Conservation (phyloP, 2,113 vertebrate genomes). For the Desmodus rotundus region DNA sequence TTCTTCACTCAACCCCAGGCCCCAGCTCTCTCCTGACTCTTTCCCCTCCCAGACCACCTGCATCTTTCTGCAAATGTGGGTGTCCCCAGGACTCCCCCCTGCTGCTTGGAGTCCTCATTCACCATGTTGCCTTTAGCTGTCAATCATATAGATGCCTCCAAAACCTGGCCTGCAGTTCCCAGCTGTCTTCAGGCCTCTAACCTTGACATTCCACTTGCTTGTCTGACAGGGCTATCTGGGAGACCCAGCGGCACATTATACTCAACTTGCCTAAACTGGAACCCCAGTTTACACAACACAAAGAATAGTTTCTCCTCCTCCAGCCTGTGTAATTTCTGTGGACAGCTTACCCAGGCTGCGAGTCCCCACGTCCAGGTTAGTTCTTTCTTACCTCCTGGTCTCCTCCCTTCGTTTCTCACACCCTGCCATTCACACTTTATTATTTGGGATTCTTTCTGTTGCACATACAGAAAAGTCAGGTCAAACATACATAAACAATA, state of each 20-base stretch:
- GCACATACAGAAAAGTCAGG: background rate
- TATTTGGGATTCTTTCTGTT: background rate
- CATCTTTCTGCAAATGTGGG: background rate
- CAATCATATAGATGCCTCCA: fast-evolving
- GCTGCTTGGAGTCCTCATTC: background rate
- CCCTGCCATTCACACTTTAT: background rate
- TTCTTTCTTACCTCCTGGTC: background rate
- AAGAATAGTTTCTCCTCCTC: background rate
- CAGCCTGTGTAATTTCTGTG: background rate
- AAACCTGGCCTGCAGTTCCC: too few relatives aligned
- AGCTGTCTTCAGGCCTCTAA: too few relatives aligned
- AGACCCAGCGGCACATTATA: background rate
- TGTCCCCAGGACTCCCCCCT: background rate
- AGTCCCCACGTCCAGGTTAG: background rate
- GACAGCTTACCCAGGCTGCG: too few relatives aligned
- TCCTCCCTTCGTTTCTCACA: background rate
- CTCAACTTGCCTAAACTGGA: background rate
- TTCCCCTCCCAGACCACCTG: background rate
- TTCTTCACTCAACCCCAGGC: fast-evolving
- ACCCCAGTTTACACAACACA: background rate
- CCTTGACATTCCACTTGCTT: background rate
- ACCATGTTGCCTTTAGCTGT: background rate
- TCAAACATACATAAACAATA: background rate
- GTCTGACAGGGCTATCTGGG: background rate
- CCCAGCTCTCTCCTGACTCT: background rate